Base-by-base conservation (phyloP, 2,113 vertebrate genomes). In the Picathartes gymnocephalus region DNA sequence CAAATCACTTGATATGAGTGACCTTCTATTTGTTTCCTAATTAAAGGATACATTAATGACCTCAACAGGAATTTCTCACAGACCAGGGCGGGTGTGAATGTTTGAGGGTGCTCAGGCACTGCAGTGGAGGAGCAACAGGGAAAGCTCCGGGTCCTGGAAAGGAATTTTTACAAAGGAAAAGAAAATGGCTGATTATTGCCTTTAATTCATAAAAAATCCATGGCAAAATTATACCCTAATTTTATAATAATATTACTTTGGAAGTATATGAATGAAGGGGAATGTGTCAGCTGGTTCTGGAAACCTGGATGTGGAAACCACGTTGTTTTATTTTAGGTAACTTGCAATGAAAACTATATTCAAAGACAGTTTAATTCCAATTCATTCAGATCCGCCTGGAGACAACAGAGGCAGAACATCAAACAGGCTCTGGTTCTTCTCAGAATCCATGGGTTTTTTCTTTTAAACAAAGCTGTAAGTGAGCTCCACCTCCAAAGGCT, bases 401-500 rank as follows among this genome's bases (percentile, higher is more conserved):
- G 96, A 97, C 95, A 96, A 71, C 92, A 92, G 88, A 92, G 91
- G 87, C 97, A 87, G 92, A 96, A 96, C 97, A 95, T 90, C 96
- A 97, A 94, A 88, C 92, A 96, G 96, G 78, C 94, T 80, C 11
- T 21, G 51, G 88, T 74, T 94, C 93, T 95, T 88, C 90, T 91
- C 85, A 57, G 74, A 78, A 86, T 89, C 96, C 90, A 33, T 76
- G 91, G 73, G 86, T 68, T 95, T 96, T 97, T 86, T 83, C 66
- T 15, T 74, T 80, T 10, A 72, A 54, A 86, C 79, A 23, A 88
- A 96, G 94, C 91, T 92, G 15, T 54, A 45, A 96, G 94, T 91
- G 97, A 95, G 94, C 71, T 84, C 77, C 84, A 88, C 87, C 91
- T 94, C 19, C 77, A 82, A 92, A 94, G 91, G 68, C 96, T 93